phyloP scores from a whole-genome alignment of 1,140 invertebrate species.

The Platorchestia sp. region DNA sequence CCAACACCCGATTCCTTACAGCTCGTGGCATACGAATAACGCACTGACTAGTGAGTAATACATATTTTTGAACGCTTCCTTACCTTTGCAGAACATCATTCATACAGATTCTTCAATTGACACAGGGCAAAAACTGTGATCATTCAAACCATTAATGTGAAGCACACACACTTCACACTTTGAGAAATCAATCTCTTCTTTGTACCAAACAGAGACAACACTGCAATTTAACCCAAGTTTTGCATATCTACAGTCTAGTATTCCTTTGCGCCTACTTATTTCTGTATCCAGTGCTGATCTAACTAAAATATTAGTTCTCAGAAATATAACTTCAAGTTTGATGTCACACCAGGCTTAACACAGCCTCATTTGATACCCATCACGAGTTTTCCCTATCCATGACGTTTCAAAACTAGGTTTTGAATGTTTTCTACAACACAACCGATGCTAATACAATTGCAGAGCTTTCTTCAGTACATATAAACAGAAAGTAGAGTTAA shows the following conservation, averaged over 20 bases:
- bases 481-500: conserved; percentile 69
- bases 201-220: neutral
- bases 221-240: neutral
- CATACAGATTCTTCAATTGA: too few species aligned
- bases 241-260: too few species aligned
- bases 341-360: neutral
- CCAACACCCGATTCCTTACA: too few species aligned
- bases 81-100: too few species aligned
- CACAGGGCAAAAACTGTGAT: too few species aligned
- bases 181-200: neutral
- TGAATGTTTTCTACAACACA: neutral
- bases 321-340: neutral
- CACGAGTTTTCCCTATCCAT: neutral
- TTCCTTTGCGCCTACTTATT: neutral
- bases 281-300: neutral
- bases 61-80: too few species aligned
- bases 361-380: neutral
- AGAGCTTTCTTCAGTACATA: neutral
- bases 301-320: neutral
- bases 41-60: too few species aligned
- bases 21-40: too few species aligned
- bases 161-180: neutral
- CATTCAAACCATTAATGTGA: neutral
- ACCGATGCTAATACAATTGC: neutral
- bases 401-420: neutral